Evolutionary conservation across 1,140 invertebrate species (phyloP).

Genomic region (Ips typographus): DNA sequence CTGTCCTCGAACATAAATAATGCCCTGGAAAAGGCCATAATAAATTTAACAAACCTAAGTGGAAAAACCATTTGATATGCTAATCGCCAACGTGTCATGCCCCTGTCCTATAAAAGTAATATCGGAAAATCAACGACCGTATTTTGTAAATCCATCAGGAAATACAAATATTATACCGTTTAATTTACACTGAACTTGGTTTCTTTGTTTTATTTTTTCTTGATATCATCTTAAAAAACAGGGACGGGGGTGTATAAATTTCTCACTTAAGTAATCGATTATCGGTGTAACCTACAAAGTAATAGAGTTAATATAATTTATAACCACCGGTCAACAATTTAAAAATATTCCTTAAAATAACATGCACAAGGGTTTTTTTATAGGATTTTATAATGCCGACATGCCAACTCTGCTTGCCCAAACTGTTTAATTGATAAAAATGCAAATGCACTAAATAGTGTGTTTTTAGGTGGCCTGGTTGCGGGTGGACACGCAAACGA

Average conservation of each 20-base stretch:
- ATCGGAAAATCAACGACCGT: constrained; percentile 1
- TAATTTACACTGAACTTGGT: too few species aligned
- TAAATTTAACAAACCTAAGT: not conserved
- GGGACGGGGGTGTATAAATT: too few species aligned
- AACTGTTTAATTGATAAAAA: constrained; percentile 19
- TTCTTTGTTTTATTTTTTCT: too few species aligned
- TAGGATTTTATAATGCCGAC: constrained; percentile 1
- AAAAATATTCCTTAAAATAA: too few species aligned
- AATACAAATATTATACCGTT: not conserved
- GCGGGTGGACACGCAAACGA: constrained; percentile 89
- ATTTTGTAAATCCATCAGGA: constrained; percentile 7
- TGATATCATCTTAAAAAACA: too few species aligned
- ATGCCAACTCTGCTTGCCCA: constrained; percentile 4
- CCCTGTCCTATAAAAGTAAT: constrained; percentile 2
- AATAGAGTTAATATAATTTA: too few species aligned
- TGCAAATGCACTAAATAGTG: constrained; percentile 19
- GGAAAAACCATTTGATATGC: not conserved
- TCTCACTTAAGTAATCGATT: too few species aligned
- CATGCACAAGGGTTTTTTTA: not conserved
- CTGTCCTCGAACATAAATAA: too few species aligned
- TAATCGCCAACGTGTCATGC: not conserved
- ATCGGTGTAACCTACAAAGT: too few species aligned
- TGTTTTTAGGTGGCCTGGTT: constrained; percentile 83
- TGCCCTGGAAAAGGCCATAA: too few species aligned
- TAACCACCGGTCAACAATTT: too few species aligned